Base-by-base conservation (phyloP, 2,888 invertebrate genomes). In the Luffia ferchaultella region DNA sequence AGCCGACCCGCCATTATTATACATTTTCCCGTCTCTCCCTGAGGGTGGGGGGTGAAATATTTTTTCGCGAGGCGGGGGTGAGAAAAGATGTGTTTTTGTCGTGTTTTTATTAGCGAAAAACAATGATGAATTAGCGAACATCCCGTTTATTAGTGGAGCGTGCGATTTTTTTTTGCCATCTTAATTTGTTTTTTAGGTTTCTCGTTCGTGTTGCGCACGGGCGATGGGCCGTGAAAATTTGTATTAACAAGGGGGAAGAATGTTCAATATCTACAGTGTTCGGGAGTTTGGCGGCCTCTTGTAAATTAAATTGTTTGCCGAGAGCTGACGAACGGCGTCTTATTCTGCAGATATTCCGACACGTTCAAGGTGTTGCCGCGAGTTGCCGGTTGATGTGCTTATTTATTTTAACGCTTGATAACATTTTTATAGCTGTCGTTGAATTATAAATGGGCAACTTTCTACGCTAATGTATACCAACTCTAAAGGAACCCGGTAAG, bases 41-140 rank as follows among this genome's bases (percentile, higher is more conserved):
- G 43, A 42, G 46, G 19, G 46, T 2, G 40, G 47, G n/a, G 50
- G 50, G 50, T 19, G 49, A 52, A 48, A 48, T 50, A 48, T 50
- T 52, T 41, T n/a, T 42, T 41, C 53, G 45, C 49, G 7, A 20
- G 16, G 41, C 43, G 51, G 51, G 47, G 59, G 48, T 55, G 52
- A 50, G 59, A 60, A 58, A 60, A 64, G 64, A 68, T 60, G 64
- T 77, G 74, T 73, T 71, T 70, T 68, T 68, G 73, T 74, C 77
- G 67, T 76, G 74, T 78, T 76, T 79, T 78, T 76, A 76, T 76
- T 76, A 73, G 70, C 69, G 65, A 73, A 73, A 71, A 75, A 76
- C 79, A 76, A 75, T 77, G 75, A 79, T 75, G 74, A 76, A 77
- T 79, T 76, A 74, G 69, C 63, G 70, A 67, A 70, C 67, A 64